Percentiles rank a stretch among this genome's conserved stretches.
These are phyloP conservation scores for Phataginus tricuspis DNA, from an alignment of 2,797 vertebrate genomes.

Conservation along the genomic window DNA sequence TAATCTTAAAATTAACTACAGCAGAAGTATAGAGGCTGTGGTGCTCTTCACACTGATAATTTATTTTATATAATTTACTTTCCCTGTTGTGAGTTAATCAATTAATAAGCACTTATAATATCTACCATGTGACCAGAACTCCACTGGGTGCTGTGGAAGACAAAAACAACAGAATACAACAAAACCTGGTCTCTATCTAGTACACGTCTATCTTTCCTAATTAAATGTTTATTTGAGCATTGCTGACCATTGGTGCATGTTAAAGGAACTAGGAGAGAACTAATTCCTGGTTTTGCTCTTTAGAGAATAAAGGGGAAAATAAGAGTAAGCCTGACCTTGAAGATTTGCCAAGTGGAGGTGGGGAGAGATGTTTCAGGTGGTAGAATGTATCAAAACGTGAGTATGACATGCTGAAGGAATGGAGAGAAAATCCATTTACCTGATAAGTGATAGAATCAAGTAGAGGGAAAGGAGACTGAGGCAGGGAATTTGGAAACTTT, in stretches of 20 bases:
- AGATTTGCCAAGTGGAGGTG: neutral
- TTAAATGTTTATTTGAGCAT: neutral
- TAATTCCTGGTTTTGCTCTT: neutral
- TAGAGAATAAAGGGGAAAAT: neutral
- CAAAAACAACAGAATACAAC: neutral
- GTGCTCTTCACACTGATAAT: conserved; percentile 36
- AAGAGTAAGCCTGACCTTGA: neutral
- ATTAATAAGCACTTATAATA: conserved; percentile 44
- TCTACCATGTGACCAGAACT: conserved; percentile 35
- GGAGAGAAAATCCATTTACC: neutral
- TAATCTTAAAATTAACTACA: conserved; percentile 51
- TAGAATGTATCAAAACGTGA: neutral
- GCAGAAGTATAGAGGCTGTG: neutral
- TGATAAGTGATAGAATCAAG: neutral
- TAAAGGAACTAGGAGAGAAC: neutral
- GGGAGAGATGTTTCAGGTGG: neutral
- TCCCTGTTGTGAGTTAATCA: conserved; percentile 60
- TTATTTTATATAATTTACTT: conserved; percentile 47
- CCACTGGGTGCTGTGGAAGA: neutral
- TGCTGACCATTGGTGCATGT: neutral
- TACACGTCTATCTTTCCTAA: neutral
- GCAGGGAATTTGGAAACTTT: neutral
- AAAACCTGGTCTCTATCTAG: neutral
- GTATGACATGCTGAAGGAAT: neutral
- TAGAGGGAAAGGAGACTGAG: neutral